These are phyloP conservation scores for Netelia inedita DNA, from an alignment of 2,888 invertebrate genomes.

Conservation along the genomic window DNA sequence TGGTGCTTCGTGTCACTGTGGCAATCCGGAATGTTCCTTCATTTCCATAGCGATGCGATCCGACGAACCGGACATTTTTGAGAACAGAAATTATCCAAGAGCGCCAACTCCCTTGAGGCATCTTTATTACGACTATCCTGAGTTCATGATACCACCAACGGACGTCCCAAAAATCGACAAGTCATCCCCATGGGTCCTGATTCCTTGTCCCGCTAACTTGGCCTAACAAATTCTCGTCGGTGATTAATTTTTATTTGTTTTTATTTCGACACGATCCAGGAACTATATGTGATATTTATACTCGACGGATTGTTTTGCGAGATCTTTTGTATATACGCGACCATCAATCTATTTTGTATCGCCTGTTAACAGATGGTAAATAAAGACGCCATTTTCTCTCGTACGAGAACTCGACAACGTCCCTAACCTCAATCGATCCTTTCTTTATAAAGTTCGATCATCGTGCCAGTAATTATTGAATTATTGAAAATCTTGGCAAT, in stretches of 20 bases:
- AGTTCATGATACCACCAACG: constrained; percentile 47
- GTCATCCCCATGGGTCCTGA: constrained; percentile 11
- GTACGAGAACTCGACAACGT: too few relatives aligned
- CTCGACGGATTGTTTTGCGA: not conserved
- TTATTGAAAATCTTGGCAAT: too few relatives aligned
- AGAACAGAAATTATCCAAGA: constrained; percentile 9
- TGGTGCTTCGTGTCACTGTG: constrained; percentile 32
- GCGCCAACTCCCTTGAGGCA: constrained; percentile 45
- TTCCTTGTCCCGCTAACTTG: constrained; percentile 17
- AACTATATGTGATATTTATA: not conserved
- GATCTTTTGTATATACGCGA: not conserved
- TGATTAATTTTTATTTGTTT: not conserved
- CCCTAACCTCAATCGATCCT: too few relatives aligned
- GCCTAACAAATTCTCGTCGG: not conserved
- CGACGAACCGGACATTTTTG: not conserved
- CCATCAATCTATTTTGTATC: not conserved
- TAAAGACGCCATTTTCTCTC: not conserved
- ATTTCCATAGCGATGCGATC: constrained; percentile 16
- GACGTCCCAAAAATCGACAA: not conserved
- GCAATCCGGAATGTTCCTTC: constrained; percentile 41
- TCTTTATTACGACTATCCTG: constrained; percentile 51
- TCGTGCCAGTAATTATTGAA: too few relatives aligned
- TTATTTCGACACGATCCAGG: not conserved
- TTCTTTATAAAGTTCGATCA: too few relatives aligned
- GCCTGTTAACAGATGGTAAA: not conserved